A percentile compares a stretch with the other conserved stretches of the same genome.
These are phyloP conservation scores for Bimastos eiseni DNA, from an alignment of 2,888 invertebrate genomes.

Conservation along the genomic window DNA sequence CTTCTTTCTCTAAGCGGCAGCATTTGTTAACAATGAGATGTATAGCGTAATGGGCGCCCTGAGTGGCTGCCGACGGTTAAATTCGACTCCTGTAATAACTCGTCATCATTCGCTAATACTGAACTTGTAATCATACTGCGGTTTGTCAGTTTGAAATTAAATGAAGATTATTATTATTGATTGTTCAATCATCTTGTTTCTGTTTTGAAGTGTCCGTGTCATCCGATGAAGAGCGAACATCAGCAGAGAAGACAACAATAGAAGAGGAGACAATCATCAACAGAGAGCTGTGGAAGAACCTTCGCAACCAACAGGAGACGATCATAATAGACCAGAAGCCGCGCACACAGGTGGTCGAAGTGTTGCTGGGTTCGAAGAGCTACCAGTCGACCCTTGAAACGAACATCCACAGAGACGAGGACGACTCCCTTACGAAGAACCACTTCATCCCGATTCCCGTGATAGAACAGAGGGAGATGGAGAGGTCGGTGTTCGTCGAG, in stretches of 20 bases:
- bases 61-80: no score
- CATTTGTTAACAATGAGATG: no score
- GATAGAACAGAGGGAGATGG: not conserved
- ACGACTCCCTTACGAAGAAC: not conserved
- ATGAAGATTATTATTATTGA: no score
- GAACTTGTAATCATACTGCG: no score
- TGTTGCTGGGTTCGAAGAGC: not conserved
- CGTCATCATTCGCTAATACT: no score
- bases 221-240: not conserved
- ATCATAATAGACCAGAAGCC: conserved; percentile 13
- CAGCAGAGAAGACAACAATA: not conserved
- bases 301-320: conserved; percentile 4
- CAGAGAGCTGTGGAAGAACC: conserved; percentile 16
- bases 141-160: no score
- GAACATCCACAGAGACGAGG: not conserved
- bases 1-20: no score
- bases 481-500: not conserved
- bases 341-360: not conserved
- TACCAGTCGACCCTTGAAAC: conserved; percentile 18
- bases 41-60: no score
- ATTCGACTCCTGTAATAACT: no score
- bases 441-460: conserved; percentile 21
- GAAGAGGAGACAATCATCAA: not conserved
- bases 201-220: not conserved
- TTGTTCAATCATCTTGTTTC: no score